Base-by-base conservation (phyloP, 2,888 invertebrate species). In the Ellobium chinense region DNA sequence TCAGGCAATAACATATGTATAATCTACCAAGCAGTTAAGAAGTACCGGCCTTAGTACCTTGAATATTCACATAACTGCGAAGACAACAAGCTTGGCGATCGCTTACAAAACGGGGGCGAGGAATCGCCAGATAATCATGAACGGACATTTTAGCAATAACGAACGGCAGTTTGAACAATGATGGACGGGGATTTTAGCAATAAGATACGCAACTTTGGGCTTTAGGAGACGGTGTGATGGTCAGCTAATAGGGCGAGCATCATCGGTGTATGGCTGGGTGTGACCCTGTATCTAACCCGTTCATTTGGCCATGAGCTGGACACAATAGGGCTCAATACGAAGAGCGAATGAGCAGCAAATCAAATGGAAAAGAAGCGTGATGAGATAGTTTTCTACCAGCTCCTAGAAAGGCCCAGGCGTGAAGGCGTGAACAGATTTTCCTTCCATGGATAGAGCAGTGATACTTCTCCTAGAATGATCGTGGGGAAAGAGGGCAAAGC, bases 321-420 rank as follows among this genome's bases (percentile, higher is more conserved):
- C 60, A 60, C 60, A 60, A 60, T 24, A n/a, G 60, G 5, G n/a
- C 27, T 27, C n/a, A 27, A 60, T 60, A 60, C 60, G 21, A 60
- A 60, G 60, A 60, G n/a, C n/a, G 60, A 60, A 60, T 60, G 60
- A 60, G 60, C 60, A 60, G 12, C 60, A 60, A 60, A 60, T 60
- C 60, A 60, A 60, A 60, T 60, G 60, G 60, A 60, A 60, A 60
- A 27, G 60, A 18, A 46, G 9, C 46, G 46, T 46, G 46, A 46
- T 46, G 46, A 46, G 46, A 46, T 46, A 46, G 46, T 46, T 46
- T 46, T 46, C 46, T 46, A 12, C 46, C 18, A 7, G 46, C 46
- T 46, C 46, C 18, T 18, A 46, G 46, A 46, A 18, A 7, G 7
- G 46, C 46, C 46, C 46, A 18, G 46, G 46, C 46, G 46, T 46